These are phyloP conservation scores for Enteromius anoplus DNA, from an alignment of 2,797 vertebrate species.

Conservation along the genomic window DNA sequence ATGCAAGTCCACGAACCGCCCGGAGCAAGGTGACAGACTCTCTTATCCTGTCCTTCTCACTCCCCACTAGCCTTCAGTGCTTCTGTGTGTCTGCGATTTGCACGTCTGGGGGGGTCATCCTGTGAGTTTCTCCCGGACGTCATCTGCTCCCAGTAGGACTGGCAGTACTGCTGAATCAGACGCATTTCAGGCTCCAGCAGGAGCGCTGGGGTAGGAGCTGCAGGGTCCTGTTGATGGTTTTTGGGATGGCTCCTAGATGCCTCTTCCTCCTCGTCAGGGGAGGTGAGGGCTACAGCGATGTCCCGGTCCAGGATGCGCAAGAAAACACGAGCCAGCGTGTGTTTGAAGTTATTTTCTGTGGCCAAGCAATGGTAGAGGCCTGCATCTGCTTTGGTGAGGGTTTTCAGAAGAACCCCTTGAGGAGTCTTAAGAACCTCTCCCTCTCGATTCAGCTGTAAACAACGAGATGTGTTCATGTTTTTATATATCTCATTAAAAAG, in stretches of 20 bases:
- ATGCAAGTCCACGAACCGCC: neutral
- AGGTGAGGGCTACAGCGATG: conserved; percentile 80
- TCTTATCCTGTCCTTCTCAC: conserved; percentile 40
- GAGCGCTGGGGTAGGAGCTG: conserved; percentile 53
- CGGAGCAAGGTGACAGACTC: neutral
- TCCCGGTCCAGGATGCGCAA: conserved; percentile 80
- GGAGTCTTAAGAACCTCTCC: conserved; percentile 77
- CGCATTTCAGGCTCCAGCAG: conserved; percentile 77
- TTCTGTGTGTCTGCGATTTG: conserved; percentile 62
- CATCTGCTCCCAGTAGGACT: conserved; percentile 81
- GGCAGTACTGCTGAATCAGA: conserved; percentile 83
- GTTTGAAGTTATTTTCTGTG: conserved; percentile 85
- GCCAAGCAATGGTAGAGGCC: conserved; percentile 83
- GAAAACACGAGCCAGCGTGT: conserved; percentile 79
- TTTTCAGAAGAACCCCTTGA: conserved; percentile 80
- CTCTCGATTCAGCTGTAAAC: conserved; percentile 73
- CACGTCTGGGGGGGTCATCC: conserved; percentile 65
- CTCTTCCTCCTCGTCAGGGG: conserved; percentile 70
- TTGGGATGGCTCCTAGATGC: conserved; percentile 13
- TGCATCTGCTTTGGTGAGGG: conserved; percentile 77
- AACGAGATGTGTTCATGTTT: neutral
- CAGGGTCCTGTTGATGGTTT: conserved; percentile 39
- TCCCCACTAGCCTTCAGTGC: conserved; percentile 46
- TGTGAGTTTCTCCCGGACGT: conserved; percentile 60
- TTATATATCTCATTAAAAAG: neutral